Evolutionary conservation across 92 coral and sea anemone species (phyloP).

Genomic region (Zoanthus sansibaricus): DNA sequence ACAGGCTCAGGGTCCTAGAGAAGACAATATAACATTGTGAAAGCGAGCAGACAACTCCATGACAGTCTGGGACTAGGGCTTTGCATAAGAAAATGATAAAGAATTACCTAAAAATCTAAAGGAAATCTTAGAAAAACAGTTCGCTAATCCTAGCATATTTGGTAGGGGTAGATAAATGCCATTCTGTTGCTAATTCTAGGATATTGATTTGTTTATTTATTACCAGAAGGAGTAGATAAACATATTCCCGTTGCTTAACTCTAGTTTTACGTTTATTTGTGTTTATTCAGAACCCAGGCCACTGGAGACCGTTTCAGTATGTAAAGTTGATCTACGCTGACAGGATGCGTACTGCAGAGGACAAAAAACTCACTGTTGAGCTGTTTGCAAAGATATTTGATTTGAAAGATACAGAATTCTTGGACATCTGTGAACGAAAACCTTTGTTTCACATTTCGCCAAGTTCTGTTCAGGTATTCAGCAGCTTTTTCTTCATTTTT

Average conservation of each 20-base stretch:
- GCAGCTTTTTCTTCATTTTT: not conserved
- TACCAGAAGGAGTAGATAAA: not conserved
- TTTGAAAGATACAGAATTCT: constrained; percentile 47
- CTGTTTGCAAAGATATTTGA: constrained; percentile 54
- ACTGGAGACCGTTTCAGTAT: constrained; percentile 82
- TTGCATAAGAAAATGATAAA: too few species aligned
- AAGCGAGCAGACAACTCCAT: too few species aligned
- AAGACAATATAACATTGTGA: too few species aligned
- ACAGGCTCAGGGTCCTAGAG: too few species aligned
- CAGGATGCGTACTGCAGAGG: constrained; percentile 86
- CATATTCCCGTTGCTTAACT: not conserved
- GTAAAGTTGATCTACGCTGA: constrained; percentile 89
- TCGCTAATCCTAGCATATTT: too few species aligned
- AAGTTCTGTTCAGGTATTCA: constrained; percentile 78
- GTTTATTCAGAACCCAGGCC: constrained; percentile 59
- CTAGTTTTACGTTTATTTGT: not conserved
- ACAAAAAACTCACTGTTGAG: constrained; percentile 75
- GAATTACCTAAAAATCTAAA: too few species aligned
- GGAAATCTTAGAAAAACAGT: too few species aligned
- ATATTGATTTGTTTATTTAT: not conserved
- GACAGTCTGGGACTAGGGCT: too few species aligned
- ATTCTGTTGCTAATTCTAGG: not conserved
- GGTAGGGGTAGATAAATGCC: too few species aligned
- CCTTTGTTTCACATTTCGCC: constrained; percentile 85
- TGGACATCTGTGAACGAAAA: constrained; percentile 35